phyloP scores from a whole-genome alignment of 2,797 vertebrate genomes.

The Tinamus major region DNA sequence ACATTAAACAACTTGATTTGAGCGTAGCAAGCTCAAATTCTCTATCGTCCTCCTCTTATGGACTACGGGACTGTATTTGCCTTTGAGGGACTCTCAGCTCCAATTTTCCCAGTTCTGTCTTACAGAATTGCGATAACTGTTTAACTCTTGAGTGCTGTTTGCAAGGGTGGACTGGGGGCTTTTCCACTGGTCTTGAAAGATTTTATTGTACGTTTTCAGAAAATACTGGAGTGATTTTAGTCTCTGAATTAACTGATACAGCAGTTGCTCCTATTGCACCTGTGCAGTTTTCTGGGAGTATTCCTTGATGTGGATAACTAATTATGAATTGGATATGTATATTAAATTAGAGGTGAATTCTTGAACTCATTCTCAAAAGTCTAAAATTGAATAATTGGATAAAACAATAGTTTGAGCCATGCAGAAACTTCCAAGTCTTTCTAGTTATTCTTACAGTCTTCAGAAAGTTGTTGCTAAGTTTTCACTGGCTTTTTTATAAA shows the following conservation, averaged over 20 bases:
- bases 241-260: not conserved
- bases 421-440: not conserved
- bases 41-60: not conserved
- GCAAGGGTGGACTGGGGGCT: not conserved
- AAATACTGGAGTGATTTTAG: not conserved
- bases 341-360: constrained; percentile 25
- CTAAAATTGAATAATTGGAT: not conserved
- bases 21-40: not conserved
- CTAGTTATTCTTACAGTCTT: not conserved
- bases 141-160: not conserved
- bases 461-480: constrained; percentile 23
- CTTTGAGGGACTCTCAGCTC: not conserved
- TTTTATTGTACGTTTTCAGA: not conserved
- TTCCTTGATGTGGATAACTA: not conserved
- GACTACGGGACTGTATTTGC: not conserved
- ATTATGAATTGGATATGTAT: not conserved
- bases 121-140: not conserved
- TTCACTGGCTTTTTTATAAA: not conserved
- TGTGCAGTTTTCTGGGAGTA: not conserved
- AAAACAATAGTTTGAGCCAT: not conserved
- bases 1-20: not conserved
- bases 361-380: not conserved
- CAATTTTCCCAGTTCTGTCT: not conserved
- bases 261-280: not conserved
- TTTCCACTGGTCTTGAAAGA: not conserved